phyloP scores from a whole-genome alignment of 2,797 vertebrate species.

The Cirrhinus molitorella region DNA sequence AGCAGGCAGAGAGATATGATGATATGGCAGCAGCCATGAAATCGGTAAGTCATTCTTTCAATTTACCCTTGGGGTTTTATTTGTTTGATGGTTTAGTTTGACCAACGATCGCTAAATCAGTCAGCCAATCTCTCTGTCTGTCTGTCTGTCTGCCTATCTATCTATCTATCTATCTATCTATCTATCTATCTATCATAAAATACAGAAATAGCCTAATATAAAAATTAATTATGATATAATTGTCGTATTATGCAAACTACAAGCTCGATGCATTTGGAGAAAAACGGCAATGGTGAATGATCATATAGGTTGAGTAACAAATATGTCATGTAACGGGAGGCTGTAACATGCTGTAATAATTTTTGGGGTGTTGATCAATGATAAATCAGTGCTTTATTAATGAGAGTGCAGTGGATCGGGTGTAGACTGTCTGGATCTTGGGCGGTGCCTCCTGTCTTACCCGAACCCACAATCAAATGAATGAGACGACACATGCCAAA shows the following conservation, averaged over 20 bases:
- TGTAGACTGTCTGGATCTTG: constrained; percentile 70
- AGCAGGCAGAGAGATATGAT: constrained; percentile 98
- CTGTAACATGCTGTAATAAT: neutral
- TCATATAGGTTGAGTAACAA: neutral
- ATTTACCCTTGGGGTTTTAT: neutral
- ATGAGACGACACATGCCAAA: constrained; percentile 48
- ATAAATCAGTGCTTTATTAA: constrained; percentile 46
- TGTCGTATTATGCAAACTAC: neutral
- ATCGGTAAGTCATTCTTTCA: constrained; percentile 87
- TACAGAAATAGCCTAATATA: neutral
- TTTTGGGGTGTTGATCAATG: constrained; percentile 11
- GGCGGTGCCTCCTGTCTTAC: constrained; percentile 80
- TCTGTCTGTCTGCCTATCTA: neutral
- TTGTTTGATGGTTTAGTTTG: neutral
- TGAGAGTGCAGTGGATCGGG: constrained; percentile 27
- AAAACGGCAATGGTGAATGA: neutral
- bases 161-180: constrained; percentile 10
- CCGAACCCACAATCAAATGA: constrained; percentile 62
- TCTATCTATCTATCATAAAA: neutral
- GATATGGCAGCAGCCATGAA: constrained; percentile 99
- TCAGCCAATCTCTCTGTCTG: neutral
- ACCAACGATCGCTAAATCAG: neutral
- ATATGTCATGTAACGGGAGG: neutral
- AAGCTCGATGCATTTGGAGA: neutral
- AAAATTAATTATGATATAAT: neutral